Conservation (phyloP, 2,888 invertebrate genomes). For the Zeuzera pyrina region DNA sequence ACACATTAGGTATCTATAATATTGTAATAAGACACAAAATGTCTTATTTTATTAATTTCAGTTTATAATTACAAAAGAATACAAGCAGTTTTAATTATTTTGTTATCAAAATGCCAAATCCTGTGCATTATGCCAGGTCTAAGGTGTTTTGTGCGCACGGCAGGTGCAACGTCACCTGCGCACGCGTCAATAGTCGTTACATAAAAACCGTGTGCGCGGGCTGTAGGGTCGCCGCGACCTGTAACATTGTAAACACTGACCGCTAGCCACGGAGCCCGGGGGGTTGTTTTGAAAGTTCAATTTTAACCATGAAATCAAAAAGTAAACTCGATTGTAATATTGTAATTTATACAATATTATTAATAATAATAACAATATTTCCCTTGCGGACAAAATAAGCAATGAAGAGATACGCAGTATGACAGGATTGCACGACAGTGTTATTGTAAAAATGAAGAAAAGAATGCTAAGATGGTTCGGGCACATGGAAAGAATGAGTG, state of each 20-base stretch:
- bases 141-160: constrained; percentile 51
- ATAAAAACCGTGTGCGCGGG: constrained; percentile 52
- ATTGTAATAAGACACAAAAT: neutral
- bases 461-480: too few relatives aligned
- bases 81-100: neutral
- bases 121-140: constrained; percentile 49
- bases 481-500: too few relatives aligned
- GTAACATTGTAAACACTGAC: constrained; percentile 1
- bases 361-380: too few relatives aligned
- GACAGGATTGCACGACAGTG: too few relatives aligned
- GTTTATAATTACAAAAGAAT: neutral
- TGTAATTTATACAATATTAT: too few relatives aligned
- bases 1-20: neutral
- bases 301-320: too few relatives aligned
- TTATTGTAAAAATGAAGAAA: too few relatives aligned
- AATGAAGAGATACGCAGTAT: too few relatives aligned
- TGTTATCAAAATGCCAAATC: constrained; percentile 29
- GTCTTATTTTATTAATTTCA: neutral
- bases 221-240: constrained; percentile 25
- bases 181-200: constrained; percentile 60
- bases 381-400: too few relatives aligned
- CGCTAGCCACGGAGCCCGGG: too few relatives aligned
- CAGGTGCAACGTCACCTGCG: constrained; percentile 71
- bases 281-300: too few relatives aligned
- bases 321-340: too few relatives aligned